Percentiles rank a stretch among this genome's conserved stretches.
These are phyloP conservation scores for Malurus cyaneus DNA, from an alignment of 2,113 vertebrate species.

Conservation along the genomic window DNA sequence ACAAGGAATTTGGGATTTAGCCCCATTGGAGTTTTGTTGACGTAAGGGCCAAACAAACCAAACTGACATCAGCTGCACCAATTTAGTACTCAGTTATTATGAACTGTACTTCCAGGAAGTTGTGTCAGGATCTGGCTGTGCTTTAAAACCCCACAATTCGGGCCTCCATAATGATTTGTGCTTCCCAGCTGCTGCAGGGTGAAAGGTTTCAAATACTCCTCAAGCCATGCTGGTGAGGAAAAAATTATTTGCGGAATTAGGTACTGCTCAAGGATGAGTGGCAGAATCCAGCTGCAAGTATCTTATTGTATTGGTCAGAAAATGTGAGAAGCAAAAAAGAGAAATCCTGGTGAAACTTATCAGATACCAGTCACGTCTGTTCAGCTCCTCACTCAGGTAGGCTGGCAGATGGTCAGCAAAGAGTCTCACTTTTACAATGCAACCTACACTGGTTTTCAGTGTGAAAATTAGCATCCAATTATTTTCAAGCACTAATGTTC, in stretches of 20 bases:
- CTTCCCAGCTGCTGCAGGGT: neutral
- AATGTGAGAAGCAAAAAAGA: neutral
- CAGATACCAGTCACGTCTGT: conserved; percentile 24
- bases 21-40: neutral
- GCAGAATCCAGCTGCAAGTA: neutral
- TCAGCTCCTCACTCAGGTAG: conserved; percentile 32
- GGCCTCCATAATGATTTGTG: neutral
- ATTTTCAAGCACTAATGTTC: neutral
- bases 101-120: neutral
- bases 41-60: neutral
- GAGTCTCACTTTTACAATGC: conserved; percentile 38
- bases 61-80: neutral
- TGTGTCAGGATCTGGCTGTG: neutral
- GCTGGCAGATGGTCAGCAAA: conserved; percentile 62
- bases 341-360: neutral
- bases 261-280: neutral
- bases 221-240: neutral
- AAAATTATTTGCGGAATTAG: neutral
- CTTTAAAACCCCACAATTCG: neutral
- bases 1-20: neutral
- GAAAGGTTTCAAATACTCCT: neutral
- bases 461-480: conserved; percentile 47
- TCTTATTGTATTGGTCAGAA: neutral
- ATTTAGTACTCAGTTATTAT: neutral
- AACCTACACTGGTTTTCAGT: conserved; percentile 14